phyloP scores from a whole-genome alignment of 2,888 invertebrate species.

The Lottia gigantea region DNA sequence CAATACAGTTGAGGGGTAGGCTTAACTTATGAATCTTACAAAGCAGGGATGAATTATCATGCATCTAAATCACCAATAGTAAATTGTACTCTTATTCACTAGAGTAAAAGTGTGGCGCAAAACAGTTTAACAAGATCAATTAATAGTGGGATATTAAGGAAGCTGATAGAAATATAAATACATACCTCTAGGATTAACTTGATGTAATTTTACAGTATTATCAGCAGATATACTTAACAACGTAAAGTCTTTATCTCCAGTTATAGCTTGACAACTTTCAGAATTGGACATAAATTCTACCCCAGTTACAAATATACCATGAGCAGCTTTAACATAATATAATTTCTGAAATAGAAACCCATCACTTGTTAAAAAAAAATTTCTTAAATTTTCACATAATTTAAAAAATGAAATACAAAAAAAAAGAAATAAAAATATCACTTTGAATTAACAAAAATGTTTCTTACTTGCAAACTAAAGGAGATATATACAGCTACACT shows the following conservation, averaged over 20 bases:
- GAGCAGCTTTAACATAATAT: slow-evolving; percentile 84
- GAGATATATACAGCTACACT: slow-evolving; percentile 90
- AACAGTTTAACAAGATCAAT: too few species aligned
- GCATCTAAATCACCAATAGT: too few species aligned
- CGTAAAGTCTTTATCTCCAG: slow-evolving; percentile 78
- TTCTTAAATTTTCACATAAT: too few species aligned
- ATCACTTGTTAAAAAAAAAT: not conserved
- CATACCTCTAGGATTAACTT: slow-evolving; percentile 57
- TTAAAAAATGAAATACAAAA: too few species aligned
- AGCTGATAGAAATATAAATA: not conserved
- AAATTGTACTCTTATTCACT: too few species aligned
- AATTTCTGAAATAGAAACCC: slow-evolving; percentile 75
- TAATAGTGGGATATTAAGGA: too few species aligned
- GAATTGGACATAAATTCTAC: slow-evolving; percentile 85
- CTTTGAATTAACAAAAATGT: too few species aligned
- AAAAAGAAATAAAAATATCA: too few species aligned
- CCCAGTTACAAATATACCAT: slow-evolving; percentile 97
- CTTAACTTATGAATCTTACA: too few species aligned
- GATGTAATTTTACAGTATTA: slow-evolving; percentile 73
- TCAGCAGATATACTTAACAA: slow-evolving; percentile 95
- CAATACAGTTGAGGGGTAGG: too few species aligned
- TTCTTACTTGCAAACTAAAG: slow-evolving; percentile 82
- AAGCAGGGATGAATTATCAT: too few species aligned
- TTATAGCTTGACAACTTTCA: slow-evolving; percentile 53
- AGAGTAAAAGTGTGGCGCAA: too few species aligned